These are phyloP conservation scores for Folsomia candida DNA, from an alignment of 2,888 invertebrate genomes.

Conservation along the genomic window DNA sequence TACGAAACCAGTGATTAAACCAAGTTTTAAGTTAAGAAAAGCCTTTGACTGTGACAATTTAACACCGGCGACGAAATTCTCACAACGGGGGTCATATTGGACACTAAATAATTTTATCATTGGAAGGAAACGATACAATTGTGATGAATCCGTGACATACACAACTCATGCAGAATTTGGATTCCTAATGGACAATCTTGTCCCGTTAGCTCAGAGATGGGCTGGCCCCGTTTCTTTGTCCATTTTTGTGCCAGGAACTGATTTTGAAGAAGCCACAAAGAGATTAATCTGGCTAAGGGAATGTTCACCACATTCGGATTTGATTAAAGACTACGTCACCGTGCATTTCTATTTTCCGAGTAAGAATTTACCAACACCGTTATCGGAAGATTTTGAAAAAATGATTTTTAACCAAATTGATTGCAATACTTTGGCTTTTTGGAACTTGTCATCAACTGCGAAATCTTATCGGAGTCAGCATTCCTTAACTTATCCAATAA, in stretches of 20 bases:
- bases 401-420: neutral
- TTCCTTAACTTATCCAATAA: slow-evolving; percentile 81
- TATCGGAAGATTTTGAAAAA: neutral
- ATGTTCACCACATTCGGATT: slow-evolving; percentile 46
- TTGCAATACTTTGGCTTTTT: neutral
- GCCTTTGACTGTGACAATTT: neutral
- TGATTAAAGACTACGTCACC: slow-evolving; percentile 51
- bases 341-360: slow-evolving; percentile 53
- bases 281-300: slow-evolving; percentile 51
- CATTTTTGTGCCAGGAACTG: slow-evolving; percentile 53
- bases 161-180: slow-evolving; percentile 88
- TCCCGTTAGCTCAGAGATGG: slow-evolving; percentile 69
- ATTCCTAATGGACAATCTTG: slow-evolving; percentile 77
- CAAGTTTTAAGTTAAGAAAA: no score
- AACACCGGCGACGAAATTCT: neutral
- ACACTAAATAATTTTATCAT: slow-evolving; percentile 80
- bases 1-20: no score
- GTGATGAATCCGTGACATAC: slow-evolving; percentile 82
- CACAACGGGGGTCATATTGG: slow-evolving; percentile 78
- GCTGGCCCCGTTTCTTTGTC: slow-evolving; percentile 53
- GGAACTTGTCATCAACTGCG: neutral
- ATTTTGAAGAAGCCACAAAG: slow-evolving; percentile 51
- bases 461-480: slow-evolving; percentile 67
- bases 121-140: slow-evolving; percentile 66
- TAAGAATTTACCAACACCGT: slow-evolving; percentile 43